Evolutionary conservation across 2,797 vertebrate species (phyloP).

Genomic region (Anabas testudineus): DNA sequence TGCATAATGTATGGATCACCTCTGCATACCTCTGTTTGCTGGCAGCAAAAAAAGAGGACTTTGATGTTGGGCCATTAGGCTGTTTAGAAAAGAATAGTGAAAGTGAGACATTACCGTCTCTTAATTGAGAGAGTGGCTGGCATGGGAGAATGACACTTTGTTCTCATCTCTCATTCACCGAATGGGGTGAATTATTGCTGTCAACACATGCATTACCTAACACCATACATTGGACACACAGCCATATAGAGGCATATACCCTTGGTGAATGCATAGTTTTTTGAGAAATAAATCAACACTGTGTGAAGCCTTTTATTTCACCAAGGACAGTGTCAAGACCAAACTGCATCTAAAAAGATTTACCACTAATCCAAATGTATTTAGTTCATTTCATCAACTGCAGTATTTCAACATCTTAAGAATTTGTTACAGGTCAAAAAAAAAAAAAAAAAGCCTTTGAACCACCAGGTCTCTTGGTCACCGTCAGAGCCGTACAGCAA

Average conservation of each 20-base stretch:
- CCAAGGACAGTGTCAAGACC: conserved; percentile 42
- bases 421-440: conserved; percentile 1
- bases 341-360: conserved; percentile 7
- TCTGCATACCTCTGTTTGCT: conserved; percentile 33
- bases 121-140: conserved; percentile 38
- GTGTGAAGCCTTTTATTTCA: conserved; percentile 35
- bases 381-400: not conserved
- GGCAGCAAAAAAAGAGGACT: conserved; percentile 37
- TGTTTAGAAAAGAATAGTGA: conserved; percentile 48
- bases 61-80: conserved; percentile 46
- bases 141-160: conserved; percentile 54
- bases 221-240: conserved; percentile 20
- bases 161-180: conserved; percentile 63
- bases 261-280: conserved; percentile 37
- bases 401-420: not conserved
- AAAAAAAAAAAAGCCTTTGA: not conserved
- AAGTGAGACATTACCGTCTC: conserved; percentile 51
- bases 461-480: not conserved
- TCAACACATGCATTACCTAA: conserved; percentile 62
- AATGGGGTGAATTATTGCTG: conserved; percentile 74
- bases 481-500: not conserved
- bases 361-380: conserved; percentile 11
- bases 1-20: conserved; percentile 36
- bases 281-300: conserved; percentile 58
- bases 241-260: conserved; percentile 19